phyloP scores from a whole-genome alignment of 2,888 invertebrate species.

The Slavum lentiscoides region DNA sequence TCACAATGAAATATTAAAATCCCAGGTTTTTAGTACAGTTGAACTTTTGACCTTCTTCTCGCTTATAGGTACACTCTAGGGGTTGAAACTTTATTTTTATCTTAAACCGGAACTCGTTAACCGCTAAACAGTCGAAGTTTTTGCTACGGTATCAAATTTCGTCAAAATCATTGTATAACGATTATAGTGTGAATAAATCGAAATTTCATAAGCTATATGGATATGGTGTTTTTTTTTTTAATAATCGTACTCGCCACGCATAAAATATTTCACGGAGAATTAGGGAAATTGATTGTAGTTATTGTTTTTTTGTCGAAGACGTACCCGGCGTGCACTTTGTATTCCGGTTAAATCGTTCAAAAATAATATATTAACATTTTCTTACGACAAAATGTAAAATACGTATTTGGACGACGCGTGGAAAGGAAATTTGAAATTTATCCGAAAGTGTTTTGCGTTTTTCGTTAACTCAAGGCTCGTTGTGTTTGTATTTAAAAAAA shows the following conservation, averaged over 20 bases:
- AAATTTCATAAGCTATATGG: neutral
- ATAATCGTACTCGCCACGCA: no score
- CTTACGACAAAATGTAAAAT: neutral
- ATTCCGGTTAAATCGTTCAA: neutral
- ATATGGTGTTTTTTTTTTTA: neutral
- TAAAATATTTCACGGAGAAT: no score
- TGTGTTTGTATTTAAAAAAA: neutral
- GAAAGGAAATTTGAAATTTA: neutral
- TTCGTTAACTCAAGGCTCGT: neutral
- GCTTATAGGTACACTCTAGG: neutral
- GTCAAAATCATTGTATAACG: neutral
- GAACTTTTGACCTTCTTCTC: constrained; percentile 43
- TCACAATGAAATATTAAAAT: constrained; percentile 36
- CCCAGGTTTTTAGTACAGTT: constrained; percentile 26
- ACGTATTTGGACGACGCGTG: neutral
- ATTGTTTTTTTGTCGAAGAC: neutral
- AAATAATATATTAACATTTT: neutral
- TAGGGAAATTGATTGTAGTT: no score
- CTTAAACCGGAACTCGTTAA: constrained; percentile 36
- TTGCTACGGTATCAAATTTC: neutral
- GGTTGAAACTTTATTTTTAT: constrained; percentile 37
- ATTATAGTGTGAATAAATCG: neutral
- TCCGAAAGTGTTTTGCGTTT: neutral
- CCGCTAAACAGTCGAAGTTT: constrained; percentile 29
- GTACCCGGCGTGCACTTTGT: neutral